Base-by-base conservation (phyloP, 2,113 vertebrate species). In the Cynocephalus volans region DNA sequence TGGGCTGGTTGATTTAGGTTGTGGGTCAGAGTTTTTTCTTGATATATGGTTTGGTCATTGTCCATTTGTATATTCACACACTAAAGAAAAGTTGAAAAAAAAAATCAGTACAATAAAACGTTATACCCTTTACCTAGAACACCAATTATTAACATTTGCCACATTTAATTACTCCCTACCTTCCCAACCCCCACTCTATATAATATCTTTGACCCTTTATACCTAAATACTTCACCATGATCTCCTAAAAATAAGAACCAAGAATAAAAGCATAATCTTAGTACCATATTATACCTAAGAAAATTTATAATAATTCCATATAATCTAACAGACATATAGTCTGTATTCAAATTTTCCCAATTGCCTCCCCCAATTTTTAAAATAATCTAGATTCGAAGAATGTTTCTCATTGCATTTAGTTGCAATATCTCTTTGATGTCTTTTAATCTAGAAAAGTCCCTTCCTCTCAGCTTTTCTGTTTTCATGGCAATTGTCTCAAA, bases 341-440 rank as follows among this genome's bases (percentile, higher is more conserved):
- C 28, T n/a, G 56, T 67, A 86, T 85, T 93, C 50, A 67, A 26
- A 85, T 77, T 93, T 93, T 28, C 70, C 36, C 60, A 93, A 26
- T 33, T 93, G n/a, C 9, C 50, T 33, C 14, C n/a, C 21, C 82
- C 81, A 75, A 4, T 41, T 41, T 41, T 41, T 2, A 21, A 41
- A 76, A 41, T 60, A 52, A 52, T 77, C 12, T 52, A 41, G 9
- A 85, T 85, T 85, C 36, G 23, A 65, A 33, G 60, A 48, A 45
- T 77, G 50, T 77, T 77, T 93, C 60, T 86, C 1, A 8, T 3
- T 45, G 58, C 24, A 9, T 62, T 84, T 75, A 83, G 24, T 75
- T 73, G 48, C 62, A 58, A 58, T 31, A 13, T 26, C 19, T 56
- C 26, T 67, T 65, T 52, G 50, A 33, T 31, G 24, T 92, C 36